Percentiles rank a stretch among this genome's conserved stretches.
phyloP scores from a whole-genome alignment of 1,140 invertebrate species.

The Steinernema khuongi region DNA sequence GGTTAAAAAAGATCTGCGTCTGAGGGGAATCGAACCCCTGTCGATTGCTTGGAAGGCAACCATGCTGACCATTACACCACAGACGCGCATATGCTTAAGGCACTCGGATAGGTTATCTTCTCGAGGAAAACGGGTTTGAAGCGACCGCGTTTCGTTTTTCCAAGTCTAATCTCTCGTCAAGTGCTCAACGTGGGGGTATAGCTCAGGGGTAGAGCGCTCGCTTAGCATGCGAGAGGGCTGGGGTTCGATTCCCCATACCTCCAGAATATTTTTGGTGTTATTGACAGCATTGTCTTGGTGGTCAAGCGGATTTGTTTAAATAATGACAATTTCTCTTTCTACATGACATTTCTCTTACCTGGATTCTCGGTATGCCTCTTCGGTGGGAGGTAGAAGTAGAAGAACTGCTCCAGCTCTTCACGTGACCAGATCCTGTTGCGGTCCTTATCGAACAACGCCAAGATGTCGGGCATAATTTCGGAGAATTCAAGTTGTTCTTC shows the following conservation, averaged over 20 bases:
- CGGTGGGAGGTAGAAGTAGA: not conserved
- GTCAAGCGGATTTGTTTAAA: no score
- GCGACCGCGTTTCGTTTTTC: no score
- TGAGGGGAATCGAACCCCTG: no score
- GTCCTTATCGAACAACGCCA: not conserved
- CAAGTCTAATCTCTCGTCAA: no score
- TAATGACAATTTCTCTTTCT: no score
- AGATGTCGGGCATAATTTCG: not conserved
- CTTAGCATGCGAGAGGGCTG: constrained; percentile 44
- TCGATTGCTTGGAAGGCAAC: no score
- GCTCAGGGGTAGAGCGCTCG: constrained; percentile 47
- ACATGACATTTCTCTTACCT: not conserved
- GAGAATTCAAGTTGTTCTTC: not conserved
- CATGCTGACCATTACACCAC: no score
- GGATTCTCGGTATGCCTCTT: not conserved
- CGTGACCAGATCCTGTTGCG: not conserved
- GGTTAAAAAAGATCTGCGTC: no score
- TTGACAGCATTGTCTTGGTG: no score
- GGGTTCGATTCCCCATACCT: constrained; percentile 47
- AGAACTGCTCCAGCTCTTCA: not conserved
- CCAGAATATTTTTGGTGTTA: constrained; percentile 22
- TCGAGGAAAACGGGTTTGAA: no score
- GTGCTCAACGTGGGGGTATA: constrained; percentile 46
- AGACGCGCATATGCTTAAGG: no score
- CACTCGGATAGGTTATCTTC: no score